phyloP scores from a whole-genome alignment of 2,888 invertebrate species.

The Unio pictorum region DNA sequence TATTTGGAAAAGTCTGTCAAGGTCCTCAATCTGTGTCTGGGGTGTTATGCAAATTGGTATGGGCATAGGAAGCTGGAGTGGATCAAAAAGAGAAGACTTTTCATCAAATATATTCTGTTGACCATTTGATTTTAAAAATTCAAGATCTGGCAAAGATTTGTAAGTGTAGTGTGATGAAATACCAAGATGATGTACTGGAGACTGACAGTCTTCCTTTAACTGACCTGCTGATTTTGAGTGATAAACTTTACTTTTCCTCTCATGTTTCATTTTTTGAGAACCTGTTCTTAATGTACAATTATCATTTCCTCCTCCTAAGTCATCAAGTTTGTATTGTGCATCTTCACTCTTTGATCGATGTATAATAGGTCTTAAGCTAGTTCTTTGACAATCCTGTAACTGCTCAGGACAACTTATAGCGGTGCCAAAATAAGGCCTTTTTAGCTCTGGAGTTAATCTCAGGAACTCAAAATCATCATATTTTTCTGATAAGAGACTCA shows the following conservation, averaged over 20 bases:
- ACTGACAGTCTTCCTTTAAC: conserved; percentile 25
- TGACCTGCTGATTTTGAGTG: conserved; percentile 36
- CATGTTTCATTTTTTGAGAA: neutral
- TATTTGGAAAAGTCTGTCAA: conserved; percentile 7
- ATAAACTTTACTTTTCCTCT: conserved; percentile 21
- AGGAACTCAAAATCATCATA: conserved; percentile 36
- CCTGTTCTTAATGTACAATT: too few relatives aligned
- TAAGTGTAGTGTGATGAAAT: conserved; percentile 51
- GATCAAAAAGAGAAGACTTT: conserved; percentile 54
- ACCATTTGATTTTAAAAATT: conserved; percentile 40
- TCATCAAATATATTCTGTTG: conserved; percentile 9
- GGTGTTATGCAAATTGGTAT: conserved; percentile 42
- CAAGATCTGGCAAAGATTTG: conserved; percentile 59
- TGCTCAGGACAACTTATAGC: conserved; percentile 25
- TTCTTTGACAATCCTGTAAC: conserved; percentile 8
- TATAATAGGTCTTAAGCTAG: conserved; percentile 19
- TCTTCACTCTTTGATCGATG: conserved; percentile 49
- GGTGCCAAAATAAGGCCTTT: too few relatives aligned
- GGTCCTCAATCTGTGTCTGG: conserved; percentile 32
- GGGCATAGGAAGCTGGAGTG: conserved; percentile 42
- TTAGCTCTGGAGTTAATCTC: conserved; percentile 27
- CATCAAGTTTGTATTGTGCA: conserved; percentile 7
- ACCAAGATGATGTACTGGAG: conserved; percentile 42
- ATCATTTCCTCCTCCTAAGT: neutral
- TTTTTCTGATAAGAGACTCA: conserved; percentile 42